A percentile compares a stretch with the other conserved stretches of the same genome.
Conservation (phyloP, 2,888 invertebrate species). For the Callosobruchus maculatus region DNA sequence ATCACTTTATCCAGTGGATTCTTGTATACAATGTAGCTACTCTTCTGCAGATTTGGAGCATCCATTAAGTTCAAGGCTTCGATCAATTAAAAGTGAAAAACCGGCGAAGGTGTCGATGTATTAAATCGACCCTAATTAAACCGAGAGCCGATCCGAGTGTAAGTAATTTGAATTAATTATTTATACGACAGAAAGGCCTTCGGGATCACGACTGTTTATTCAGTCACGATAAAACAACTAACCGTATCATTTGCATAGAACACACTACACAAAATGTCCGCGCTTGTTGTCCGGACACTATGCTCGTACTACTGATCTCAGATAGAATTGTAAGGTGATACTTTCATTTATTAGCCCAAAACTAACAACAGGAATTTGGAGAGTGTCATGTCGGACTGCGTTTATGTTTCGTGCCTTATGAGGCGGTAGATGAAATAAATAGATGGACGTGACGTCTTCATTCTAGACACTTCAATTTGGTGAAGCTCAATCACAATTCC, state of each 20-base stretch:
- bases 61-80: conserved; percentile 9
- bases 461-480: no score
- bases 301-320: not conserved
- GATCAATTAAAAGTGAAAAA: conserved; percentile 16
- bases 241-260: conserved; percentile 34
- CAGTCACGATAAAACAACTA: conserved; percentile 28
- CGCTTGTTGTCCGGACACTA: not conserved
- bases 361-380: not conserved
- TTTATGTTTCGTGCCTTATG: no score
- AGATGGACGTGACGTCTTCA: no score
- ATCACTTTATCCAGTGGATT: not conserved
- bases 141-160: conserved; percentile 28
- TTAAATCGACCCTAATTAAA: conserved; percentile 38
- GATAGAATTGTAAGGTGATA: not conserved
- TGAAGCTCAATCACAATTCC: no score
- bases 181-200: not conserved
- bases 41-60: not conserved
- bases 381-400: not conserved
- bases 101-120: conserved; percentile 30
- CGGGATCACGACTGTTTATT: not conserved
- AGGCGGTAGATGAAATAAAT: no score
- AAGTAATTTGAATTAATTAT: conserved; percentile 39
- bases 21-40: not conserved
- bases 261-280: conserved; percentile 7
- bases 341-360: not conserved